Evolutionary conservation across 64 coral and sea anemone species (phyloP), one percentile per base, ranked within the genome.

Genomic region (Porites lutea): DNA sequence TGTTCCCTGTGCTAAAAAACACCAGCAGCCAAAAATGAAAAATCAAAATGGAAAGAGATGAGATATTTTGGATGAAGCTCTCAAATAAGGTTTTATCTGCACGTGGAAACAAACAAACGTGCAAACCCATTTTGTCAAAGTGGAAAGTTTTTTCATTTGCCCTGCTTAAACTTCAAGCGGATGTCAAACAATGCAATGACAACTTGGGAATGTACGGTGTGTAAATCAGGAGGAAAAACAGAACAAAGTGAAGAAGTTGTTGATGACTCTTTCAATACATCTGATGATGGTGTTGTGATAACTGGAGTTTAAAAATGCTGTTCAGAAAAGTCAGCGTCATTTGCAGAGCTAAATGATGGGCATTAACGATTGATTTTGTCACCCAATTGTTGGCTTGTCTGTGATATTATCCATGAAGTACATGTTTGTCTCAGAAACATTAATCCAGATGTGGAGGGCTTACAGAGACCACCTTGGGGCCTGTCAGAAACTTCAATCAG

Each of bases 371-470:
- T 95, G 16, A 90, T 95, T 49, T 69, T 6, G 53, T 68, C 82
- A 13, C 88, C 93, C 49, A 44, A 19, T 22, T 88, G 88, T n/a
- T 95, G 93, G 88, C 82, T 95, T 74, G 77, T 62, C 58, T 86
- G 64, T 80, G 93, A 95, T 43, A 87, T 90, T 9, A 65, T 95
- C 20, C 72, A 63, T 50, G 72, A 52, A 27, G 63, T 89, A 62
- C 87, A 89, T 64, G 18, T 78, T 37, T 66, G 23, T 55, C 87
- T 89, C 2, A 78, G 63, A 64, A 89, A 89, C 2, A 79, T 89
- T 89, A 66, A 89, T 13, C 72, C 87, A 37, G 59, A 9, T 12
- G 49, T 79, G 8, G 23, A 89, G 63, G 87, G 87, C 37, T n/a
- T 66, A 53, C 87, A 89, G 72, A 21, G 48, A 37, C 53, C 87